Evolutionary conservation across 2,113 vertebrate species (phyloP).

Genomic region (Colistium nudipinnis): DNA sequence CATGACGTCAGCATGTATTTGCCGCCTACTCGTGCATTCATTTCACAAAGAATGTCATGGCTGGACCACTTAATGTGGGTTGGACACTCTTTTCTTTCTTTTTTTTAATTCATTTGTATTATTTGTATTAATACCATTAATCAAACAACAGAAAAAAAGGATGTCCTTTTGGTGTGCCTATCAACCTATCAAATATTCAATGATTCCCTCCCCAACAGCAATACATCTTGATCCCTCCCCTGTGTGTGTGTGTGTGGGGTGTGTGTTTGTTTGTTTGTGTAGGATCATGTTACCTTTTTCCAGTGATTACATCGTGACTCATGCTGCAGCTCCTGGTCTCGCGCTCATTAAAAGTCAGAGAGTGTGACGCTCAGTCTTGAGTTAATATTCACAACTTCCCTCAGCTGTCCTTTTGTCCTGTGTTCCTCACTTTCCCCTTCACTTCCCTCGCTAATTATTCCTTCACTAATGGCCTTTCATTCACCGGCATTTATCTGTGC

Average conservation of each 20-base stretch:
- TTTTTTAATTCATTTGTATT: neutral
- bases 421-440: slow-evolving; percentile 23
- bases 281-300: neutral
- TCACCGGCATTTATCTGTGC: slow-evolving; percentile 37
- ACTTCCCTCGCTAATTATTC: slow-evolving; percentile 38
- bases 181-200: no score
- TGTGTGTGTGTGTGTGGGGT: no score
- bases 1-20: slow-evolving; percentile 7
- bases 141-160: no score
- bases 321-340: neutral
- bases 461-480: slow-evolving; percentile 30
- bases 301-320: slow-evolving; percentile 3
- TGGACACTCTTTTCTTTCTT: neutral
- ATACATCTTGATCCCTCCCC: no score
- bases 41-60: no score
- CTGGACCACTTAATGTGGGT: no score
- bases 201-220: no score
- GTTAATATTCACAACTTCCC: slow-evolving; percentile 35
- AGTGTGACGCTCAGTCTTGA: slow-evolving; percentile 2
- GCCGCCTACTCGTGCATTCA: slow-evolving; percentile 26
- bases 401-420: slow-evolving; percentile 18
- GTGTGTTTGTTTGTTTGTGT: neutral
- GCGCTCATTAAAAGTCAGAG: slow-evolving; percentile 39
- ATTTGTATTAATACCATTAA: no score
- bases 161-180: no score